Evolutionary conservation across 2,797 vertebrate species (phyloP).

Genomic region (Erpetoichthys calabaricus): DNA sequence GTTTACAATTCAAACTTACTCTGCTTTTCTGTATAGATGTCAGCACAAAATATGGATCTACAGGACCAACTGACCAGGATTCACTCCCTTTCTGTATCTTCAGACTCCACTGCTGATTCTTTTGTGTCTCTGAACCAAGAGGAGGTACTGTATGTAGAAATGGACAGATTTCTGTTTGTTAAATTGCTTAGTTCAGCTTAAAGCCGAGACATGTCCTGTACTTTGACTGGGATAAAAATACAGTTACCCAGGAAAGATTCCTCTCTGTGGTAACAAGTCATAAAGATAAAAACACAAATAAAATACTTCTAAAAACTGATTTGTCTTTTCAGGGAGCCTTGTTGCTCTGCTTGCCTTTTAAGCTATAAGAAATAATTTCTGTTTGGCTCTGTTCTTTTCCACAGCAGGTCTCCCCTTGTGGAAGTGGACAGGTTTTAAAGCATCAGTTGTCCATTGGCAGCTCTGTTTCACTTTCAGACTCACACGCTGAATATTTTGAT

Average conservation of each 20-base stretch:
- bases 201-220: no score
- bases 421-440: constrained; percentile 34
- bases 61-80: constrained; percentile 61
- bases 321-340: no score
- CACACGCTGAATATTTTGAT: constrained; percentile 76
- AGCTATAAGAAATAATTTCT: no score
- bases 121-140: constrained; percentile 65
- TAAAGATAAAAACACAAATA: no score
- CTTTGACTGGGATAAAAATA: no score
- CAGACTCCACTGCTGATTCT: constrained; percentile 69
- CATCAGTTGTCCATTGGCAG: constrained; percentile 50
- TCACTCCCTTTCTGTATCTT: constrained; percentile 73
- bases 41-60: constrained; percentile 44
- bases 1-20: no score
- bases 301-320: no score
- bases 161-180: no score
- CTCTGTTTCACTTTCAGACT: constrained; percentile 66
- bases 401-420: constrained; percentile 32
- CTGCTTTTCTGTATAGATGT: constrained; percentile 14
- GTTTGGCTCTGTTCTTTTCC: constrained; percentile 13
- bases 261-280: no score
- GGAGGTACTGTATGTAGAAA: constrained; percentile 43
- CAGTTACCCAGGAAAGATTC: no score
- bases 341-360: no score
- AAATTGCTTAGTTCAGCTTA: no score